Base-by-base conservation (phyloP, 2,797 vertebrate species). In the Bradypodion pumilum region DNA sequence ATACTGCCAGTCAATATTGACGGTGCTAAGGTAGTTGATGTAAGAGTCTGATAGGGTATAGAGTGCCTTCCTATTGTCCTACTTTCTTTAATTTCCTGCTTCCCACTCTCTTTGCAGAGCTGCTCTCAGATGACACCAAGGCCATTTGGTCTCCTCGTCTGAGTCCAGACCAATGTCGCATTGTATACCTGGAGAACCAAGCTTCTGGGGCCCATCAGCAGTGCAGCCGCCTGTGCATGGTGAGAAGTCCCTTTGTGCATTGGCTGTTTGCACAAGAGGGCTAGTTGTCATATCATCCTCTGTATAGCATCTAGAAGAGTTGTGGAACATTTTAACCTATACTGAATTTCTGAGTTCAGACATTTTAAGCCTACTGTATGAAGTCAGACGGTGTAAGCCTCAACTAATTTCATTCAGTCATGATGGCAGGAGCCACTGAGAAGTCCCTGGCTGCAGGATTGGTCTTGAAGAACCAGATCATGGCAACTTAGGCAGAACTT, bases 131-230 rank as follows among this genome's bases (percentile, higher is more conserved):
- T 40, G 97, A 97, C 91, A 94, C 94, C 77, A 93, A 78, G 77
- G 96, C 97, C 0, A 95, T 98, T 87, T 97, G 86, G 92, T 99
- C 98, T 60, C 98, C 99, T 0, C 96, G 98, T n/a, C 96, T 99
- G 90, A 99, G 99, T 90, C 99, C 98, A 0, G 98, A 99, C 87
- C 91, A 94, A 75, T 99, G 99, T 92, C 97, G 97, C 35, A 97
- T 99, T 0, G 80, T 97, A 77, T 99, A 98, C 91, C 95, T 99
- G 79, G 96, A 97, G 91, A 97, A 96, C 69, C 88, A 93, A 0
- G 92, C 96, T 62, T 97, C 96, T 72, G 96, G 97, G 2, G 97
- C 98, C 32, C 99, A 99, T 94, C 96, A 97, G 88, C 97, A 98
- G 90, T 99, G 99, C 95, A 96, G 94, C 94, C 95, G 92, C 75